Conservation (phyloP, 2,113 vertebrate species). For the Elaphurus davidianus region DNA sequence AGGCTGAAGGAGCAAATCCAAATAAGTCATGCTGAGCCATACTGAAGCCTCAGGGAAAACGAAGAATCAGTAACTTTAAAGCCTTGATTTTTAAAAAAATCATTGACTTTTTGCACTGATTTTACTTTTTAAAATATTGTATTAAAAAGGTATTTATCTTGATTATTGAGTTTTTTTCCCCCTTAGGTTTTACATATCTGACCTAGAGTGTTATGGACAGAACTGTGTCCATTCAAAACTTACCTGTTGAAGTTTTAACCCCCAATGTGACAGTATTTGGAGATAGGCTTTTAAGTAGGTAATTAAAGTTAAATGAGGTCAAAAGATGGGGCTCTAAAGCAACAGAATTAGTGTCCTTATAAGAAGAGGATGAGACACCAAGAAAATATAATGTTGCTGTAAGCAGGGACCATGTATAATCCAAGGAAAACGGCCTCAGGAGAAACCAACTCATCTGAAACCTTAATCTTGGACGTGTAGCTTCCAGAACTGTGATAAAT, state of each 20-base stretch:
- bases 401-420: background rate
- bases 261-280: background rate
- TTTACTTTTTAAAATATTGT: background rate
- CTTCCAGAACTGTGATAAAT: background rate
- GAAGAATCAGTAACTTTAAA: background rate
- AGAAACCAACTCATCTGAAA: background rate
- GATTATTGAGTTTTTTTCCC: background rate
- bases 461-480: background rate
- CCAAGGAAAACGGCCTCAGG: background rate
- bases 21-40: background rate
- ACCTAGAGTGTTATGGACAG: background rate
- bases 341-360: background rate
- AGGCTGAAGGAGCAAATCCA: background rate
- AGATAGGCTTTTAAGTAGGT: background rate
- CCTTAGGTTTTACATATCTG: background rate
- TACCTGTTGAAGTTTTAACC: background rate
- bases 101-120: background rate
- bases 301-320: background rate
- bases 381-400: background rate
- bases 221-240: background rate
- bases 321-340: background rate
- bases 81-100: background rate
- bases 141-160: background rate
- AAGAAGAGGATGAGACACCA: background rate
- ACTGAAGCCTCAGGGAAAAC: background rate